These are phyloP conservation scores for Callocephalon fimbriatum DNA, from an alignment of 2,113 vertebrate genomes.

Conservation along the genomic window DNA sequence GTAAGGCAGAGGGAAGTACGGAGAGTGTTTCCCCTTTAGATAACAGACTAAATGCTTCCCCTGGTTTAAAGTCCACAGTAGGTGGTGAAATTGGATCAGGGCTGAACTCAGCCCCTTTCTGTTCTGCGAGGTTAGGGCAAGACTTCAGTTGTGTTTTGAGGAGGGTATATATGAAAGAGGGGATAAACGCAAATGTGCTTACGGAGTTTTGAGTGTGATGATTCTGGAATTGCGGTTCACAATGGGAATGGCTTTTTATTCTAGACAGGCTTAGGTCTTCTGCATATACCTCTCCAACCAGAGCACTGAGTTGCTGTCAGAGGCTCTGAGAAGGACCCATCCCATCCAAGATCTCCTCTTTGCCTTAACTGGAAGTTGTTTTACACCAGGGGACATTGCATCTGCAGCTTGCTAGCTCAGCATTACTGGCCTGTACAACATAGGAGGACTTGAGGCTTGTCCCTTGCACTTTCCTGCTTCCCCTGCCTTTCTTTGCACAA, in stretches of 20 bases:
- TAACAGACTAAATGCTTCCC: background rate
- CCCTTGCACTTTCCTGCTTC: background rate
- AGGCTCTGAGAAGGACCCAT: background rate
- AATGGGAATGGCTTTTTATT: background rate
- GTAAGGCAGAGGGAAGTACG: background rate
- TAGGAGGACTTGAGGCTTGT: background rate
- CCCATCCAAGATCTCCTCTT: background rate
- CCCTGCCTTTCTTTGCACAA: background rate
- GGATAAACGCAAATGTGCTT: background rate
- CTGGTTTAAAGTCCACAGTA: background rate
- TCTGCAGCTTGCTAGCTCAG: background rate
- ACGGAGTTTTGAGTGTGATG: background rate
- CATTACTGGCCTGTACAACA: background rate
- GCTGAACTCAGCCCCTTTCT: background rate
- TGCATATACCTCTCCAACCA: background rate
- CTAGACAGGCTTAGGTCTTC: background rate
- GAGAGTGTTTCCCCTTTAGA: background rate
- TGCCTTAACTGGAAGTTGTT: background rate
- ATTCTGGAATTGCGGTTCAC: background rate
- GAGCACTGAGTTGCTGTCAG: background rate
- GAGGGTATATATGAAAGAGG: background rate
- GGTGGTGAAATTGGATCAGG: background rate
- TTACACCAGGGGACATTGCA: background rate
- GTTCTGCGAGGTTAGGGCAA: background rate
- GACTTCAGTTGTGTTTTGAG: background rate